Evolutionary conservation across 2,797 vertebrate species (phyloP).

Genomic region (Amniataba percoides): DNA sequence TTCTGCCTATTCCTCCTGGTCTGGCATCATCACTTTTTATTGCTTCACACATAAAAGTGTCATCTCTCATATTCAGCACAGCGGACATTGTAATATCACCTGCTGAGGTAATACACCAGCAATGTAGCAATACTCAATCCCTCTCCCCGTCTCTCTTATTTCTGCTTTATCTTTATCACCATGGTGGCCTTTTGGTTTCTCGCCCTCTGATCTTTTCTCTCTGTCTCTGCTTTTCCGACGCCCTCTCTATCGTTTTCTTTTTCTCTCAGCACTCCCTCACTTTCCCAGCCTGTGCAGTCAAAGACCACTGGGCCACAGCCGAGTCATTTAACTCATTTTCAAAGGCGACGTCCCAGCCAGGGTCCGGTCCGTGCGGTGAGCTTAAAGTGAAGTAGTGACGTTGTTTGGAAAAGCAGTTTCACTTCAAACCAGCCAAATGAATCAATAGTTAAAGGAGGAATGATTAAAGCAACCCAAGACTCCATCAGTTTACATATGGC

Average conservation of each 20-base stretch:
- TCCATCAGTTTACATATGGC: background rate
- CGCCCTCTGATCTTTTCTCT: slow-evolving; percentile 34
- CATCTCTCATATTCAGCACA: slow-evolving; percentile 66
- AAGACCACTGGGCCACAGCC: slow-evolving; percentile 13
- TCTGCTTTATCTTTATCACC: slow-evolving; percentile 66
- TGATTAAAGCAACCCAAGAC: background rate
- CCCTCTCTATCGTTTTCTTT: slow-evolving; percentile 16
- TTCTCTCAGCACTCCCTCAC: slow-evolving; percentile 9
- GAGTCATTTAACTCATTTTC: slow-evolving; percentile 34
- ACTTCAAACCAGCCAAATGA: slow-evolving; percentile 9
- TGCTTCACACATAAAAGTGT: slow-evolving; percentile 74
- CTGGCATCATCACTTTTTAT: slow-evolving; percentile 76
- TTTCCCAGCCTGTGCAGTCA: slow-evolving; percentile 11
- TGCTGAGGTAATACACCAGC: slow-evolving; percentile 70
- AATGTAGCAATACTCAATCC: slow-evolving; percentile 49
- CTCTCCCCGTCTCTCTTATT: slow-evolving; percentile 46
- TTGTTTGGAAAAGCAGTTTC: slow-evolving; percentile 5
- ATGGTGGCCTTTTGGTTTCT: slow-evolving; percentile 52
- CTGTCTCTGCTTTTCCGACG: slow-evolving; percentile 27
- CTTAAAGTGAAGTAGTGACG: slow-evolving; percentile 7
- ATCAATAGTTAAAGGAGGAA: background rate
- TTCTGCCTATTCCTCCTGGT: slow-evolving; percentile 58
- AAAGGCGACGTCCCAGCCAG: background rate
- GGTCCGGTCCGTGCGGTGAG: slow-evolving; percentile 4
- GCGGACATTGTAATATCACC: slow-evolving; percentile 72